Percentiles rank a stretch among this genome's conserved stretches.
These are phyloP conservation scores for Ornithoptera alexandrae DNA, from an alignment of 2,888 invertebrate genomes.

Conservation along the genomic window DNA sequence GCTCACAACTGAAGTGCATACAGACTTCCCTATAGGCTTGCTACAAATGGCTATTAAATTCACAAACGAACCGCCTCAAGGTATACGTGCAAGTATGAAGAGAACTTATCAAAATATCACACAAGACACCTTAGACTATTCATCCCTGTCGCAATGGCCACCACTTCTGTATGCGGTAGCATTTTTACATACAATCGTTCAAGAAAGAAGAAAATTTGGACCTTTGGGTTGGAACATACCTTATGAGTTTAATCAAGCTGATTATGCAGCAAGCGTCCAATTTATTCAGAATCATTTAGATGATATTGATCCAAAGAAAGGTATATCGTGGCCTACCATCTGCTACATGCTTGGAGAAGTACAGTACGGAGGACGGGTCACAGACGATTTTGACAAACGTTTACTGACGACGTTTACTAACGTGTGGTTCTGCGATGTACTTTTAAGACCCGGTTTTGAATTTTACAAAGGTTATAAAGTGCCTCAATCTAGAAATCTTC, in stretches of 20 bases:
- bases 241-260: conserved; percentile 98
- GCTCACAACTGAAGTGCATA: conserved; percentile 97
- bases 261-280: conserved; percentile 96
- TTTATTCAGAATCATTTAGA: conserved; percentile 98
- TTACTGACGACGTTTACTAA: conserved; percentile 95
- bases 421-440: conserved; percentile 96
- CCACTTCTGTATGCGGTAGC: conserved; percentile 95
- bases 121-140: conserved; percentile 95
- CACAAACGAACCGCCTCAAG: conserved; percentile 98
- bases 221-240: conserved; percentile 98
- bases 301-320: conserved; percentile 97
- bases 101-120: conserved; percentile 94
- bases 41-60: conserved; percentile 97
- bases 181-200: conserved; percentile 96
- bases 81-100: conserved; percentile 93
- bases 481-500: conserved; percentile 88
- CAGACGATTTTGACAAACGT: conserved; percentile 98
- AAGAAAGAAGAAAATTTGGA: conserved; percentile 97
- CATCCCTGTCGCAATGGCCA: conserved; percentile 95
- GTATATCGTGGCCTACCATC: conserved; percentile 97
- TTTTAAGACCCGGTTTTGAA: conserved; percentile 92
- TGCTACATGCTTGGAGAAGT: conserved; percentile 98
- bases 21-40: conserved; percentile 93
- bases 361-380: conserved; percentile 93
- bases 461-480: conserved; percentile 97